These are phyloP conservation scores for Halocynthia roretzi DNA, from an alignment of 23 tunicate species.

Conservation along the genomic window DNA sequence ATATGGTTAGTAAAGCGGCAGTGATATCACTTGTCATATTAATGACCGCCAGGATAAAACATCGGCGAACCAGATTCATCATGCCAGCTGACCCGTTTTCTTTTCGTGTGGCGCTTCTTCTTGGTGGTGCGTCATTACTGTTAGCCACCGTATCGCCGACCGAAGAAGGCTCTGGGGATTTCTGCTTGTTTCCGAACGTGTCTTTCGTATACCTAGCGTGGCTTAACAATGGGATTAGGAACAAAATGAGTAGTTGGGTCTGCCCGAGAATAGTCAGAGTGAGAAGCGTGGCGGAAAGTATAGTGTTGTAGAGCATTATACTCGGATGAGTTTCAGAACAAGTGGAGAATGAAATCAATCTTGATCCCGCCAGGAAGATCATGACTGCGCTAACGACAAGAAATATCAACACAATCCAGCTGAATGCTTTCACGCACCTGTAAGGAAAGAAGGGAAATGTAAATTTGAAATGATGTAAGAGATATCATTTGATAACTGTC, in stretches of 20 bases:
- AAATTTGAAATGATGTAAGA: too few relatives aligned
- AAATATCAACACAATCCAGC: conserved; percentile 31
- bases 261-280: conserved; percentile 54
- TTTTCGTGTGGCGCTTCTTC: background rate
- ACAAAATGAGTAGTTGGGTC: conserved; percentile 29
- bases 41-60: conserved; percentile 22
- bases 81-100: background rate
- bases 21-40: conserved; percentile 36
- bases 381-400: conserved; percentile 39
- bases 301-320: conserved; percentile 26
- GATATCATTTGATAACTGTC: too few relatives aligned
- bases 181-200: background rate
- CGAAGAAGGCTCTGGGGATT: conserved; percentile 1
- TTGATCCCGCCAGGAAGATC: conserved; percentile 63
- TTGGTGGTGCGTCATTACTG: background rate
- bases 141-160: background rate
- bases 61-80: conserved; percentile 36
- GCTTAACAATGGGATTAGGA: conserved; percentile 33
- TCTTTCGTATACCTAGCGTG: background rate
- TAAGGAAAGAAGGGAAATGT: background rate
- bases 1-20: conserved; percentile 44
- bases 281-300: conserved; percentile 44
- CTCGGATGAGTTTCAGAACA: conserved; percentile 12
- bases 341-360: conserved; percentile 37
- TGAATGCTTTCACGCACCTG: conserved; percentile 12